Conservation (phyloP, 2,113 vertebrate genomes). For the Dermatemys mawii region DNA sequence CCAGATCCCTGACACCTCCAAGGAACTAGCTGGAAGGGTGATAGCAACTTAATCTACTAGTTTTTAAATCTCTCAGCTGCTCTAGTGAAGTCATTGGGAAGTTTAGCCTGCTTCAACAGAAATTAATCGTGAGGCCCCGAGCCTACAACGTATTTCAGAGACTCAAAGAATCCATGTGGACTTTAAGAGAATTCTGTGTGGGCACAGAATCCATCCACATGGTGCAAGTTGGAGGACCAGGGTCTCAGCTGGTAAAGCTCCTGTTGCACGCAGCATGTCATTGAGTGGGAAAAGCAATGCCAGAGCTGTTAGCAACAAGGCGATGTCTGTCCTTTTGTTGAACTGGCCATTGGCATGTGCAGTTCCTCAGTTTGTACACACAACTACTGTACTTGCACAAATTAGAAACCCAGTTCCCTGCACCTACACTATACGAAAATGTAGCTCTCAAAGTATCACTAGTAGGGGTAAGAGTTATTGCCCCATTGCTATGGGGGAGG, state of each 20-base stretch:
- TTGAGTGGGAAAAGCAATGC: background rate
- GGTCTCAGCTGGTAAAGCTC: background rate
- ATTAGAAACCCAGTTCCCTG: too few species aligned
- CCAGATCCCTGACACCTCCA: background rate
- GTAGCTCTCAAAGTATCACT: background rate
- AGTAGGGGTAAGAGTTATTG: background rate
- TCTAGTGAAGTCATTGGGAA: background rate
- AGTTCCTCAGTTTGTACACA: background rate
- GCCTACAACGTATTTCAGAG: accelerated
- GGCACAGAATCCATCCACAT: background rate
- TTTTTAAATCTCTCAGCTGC: background rate
- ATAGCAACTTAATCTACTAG: background rate
- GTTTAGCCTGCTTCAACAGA: background rate
- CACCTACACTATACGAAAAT: too few species aligned
- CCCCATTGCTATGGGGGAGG: background rate
- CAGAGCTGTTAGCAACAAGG: background rate
- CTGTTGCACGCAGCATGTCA: background rate
- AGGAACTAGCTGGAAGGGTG: background rate
- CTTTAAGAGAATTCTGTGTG: background rate
- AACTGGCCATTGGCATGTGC: background rate
- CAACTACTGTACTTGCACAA: too few species aligned
- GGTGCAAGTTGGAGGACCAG: accelerated
- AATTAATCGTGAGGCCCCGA: background rate
- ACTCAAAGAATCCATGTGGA: accelerated
- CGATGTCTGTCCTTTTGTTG: background rate